These are phyloP conservation scores for Homarus americanus DNA, from an alignment of 1,140 invertebrate genomes.

Conservation along the genomic window DNA sequence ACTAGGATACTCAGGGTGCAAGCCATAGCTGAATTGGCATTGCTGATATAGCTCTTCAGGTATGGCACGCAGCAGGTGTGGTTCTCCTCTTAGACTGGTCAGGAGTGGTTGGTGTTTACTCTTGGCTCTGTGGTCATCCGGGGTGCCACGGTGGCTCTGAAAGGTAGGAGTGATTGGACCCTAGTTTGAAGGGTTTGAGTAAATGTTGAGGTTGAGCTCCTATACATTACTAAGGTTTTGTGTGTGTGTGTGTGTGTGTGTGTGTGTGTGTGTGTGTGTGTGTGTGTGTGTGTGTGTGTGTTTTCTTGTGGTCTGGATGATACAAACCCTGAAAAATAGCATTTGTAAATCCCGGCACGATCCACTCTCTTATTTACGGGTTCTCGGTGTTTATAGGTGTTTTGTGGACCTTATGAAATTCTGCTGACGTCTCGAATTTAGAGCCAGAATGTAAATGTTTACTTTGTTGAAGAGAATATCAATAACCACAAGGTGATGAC, in stretches of 20 bases:
- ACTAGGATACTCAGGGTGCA: no score
- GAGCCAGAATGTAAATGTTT: no score
- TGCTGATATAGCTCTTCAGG: no score
- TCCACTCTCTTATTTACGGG: background rate
- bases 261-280: slow-evolving; percentile 3
- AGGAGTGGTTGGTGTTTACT: no score
- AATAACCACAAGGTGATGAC: no score
- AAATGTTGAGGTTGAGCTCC: background rate
- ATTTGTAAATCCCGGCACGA: background rate
- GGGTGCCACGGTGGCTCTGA: background rate
- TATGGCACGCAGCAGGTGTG: no score
- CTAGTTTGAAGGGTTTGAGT: background rate
- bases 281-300: background rate
- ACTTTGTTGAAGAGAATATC: no score
- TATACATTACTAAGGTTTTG: background rate
- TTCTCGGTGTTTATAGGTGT: background rate
- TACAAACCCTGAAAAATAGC: no score
- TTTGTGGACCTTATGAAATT: no score
- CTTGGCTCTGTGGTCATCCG: background rate
- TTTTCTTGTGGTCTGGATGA: background rate
- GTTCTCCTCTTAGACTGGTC: no score
- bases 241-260: slow-evolving; percentile 3
- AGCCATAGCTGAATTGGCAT: no score
- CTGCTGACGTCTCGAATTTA: no score
- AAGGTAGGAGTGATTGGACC: background rate